Evolutionary conservation across 2,797 vertebrate species (phyloP), one percentile per base, ranked within the genome.

Genomic region (Megalops cyprinoides): DNA sequence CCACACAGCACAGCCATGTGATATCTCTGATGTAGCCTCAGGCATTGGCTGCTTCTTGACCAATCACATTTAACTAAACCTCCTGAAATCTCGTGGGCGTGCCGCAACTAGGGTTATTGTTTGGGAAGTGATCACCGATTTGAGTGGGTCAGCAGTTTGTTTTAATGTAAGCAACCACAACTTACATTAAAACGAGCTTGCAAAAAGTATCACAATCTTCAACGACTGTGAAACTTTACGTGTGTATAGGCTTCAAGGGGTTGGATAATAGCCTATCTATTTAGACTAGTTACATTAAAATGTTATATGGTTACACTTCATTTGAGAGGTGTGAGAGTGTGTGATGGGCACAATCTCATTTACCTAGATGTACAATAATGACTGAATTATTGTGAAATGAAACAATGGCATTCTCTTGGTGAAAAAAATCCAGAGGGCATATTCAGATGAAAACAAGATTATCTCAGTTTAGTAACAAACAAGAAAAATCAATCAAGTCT

Each of bases 101-200:
- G 42, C 58, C 58, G 58, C 62, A 80, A 74, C 42, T 39, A 62
- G n/a, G 55, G 79, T 62, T 55, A 80, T 74, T 20, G 67, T 71
- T n/a, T 39, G 23, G 37, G 23, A 15, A 18, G 34, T 69, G 65
- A 37, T 65, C 18, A 69, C 20, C 42, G 18, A 23, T n/a, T 25
- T 44, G 39, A 42, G 7, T n/a, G 4, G n/a, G 12, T 58, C 51
- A 23, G n/a, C 20, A 39, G 9, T 14, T 71, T 39, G 7, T 2
- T 28, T 44, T 23, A 1, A 42, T 1, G 31, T 8, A 4, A 44
- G 6, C 34, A 10, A 20, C 18, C 23, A n/a, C 14, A 18, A 31
- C 12, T 15, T 37, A 34, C 14, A 28, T 14, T 10, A 15, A 15
- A 34, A 15, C 28, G 25, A 60, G 58, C 9, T 28, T 25, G 4